These are phyloP conservation scores for Acromyrmex charruanus DNA, from an alignment of 1,140 invertebrate genomes.

Conservation along the genomic window DNA sequence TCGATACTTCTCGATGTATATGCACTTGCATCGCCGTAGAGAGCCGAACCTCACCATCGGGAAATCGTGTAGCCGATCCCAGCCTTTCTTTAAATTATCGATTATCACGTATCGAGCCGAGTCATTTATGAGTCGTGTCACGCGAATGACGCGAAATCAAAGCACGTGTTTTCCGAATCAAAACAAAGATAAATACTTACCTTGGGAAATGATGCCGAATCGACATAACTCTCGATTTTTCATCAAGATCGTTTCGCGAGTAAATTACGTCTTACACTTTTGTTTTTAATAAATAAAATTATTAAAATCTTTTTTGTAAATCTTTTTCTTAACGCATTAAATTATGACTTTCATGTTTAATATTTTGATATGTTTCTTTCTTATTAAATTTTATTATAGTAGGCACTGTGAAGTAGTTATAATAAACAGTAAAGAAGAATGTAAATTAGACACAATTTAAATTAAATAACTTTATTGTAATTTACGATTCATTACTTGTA, in stretches of 20 bases:
- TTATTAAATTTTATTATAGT: not conserved
- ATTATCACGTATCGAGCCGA: slow-evolving; percentile 31
- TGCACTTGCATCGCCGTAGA: slow-evolving; percentile 65
- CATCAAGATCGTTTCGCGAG: not conserved
- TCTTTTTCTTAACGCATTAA: not conserved
- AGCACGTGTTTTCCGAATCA: slow-evolving; percentile 54
- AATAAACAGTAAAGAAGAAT: not conserved
- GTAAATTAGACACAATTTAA: not conserved
- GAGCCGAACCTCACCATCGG: slow-evolving; percentile 54
- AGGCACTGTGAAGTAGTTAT: not conserved
- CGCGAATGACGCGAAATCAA: slow-evolving; percentile 64
- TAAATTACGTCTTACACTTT: not conserved
- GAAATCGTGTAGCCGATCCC: slow-evolving; percentile 66
- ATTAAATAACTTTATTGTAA: not conserved
- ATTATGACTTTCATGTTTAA: not conserved
- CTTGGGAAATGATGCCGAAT: not conserved
- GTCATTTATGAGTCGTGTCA: slow-evolving; percentile 31
- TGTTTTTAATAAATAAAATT: not conserved
- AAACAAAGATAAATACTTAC: slow-evolving; percentile 37
- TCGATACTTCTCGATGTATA: slow-evolving; percentile 56
- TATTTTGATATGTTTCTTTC: not conserved
- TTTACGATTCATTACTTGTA: not conserved
- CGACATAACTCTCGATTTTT: slow-evolving; percentile 53
- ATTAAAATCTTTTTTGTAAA: not conserved
- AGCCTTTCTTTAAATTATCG: slow-evolving; percentile 59